Conservation (phyloP, 2,113 vertebrate genomes). For the Pionites leucogaster region DNA sequence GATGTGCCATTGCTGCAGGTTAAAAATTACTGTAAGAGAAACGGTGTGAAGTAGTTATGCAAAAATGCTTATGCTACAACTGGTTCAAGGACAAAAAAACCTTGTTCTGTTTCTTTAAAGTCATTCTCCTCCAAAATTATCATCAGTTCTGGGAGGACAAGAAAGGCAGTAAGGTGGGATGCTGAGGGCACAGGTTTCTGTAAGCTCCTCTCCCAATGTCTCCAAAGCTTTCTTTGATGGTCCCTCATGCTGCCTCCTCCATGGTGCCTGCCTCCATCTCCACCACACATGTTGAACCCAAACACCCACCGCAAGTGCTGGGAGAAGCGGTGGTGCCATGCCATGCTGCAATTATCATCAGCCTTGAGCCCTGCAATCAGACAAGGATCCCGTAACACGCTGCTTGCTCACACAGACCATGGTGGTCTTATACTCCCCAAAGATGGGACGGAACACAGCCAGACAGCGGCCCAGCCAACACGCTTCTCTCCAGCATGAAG, state of each 20-base stretch:
- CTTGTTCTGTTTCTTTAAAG: background rate
- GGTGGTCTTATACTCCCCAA: too few species aligned
- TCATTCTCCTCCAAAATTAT: background rate
- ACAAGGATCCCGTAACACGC: background rate
- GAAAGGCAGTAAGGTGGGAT: background rate
- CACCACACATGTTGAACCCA: background rate
- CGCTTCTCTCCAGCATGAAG: background rate
- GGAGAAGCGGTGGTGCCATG: too few species aligned
- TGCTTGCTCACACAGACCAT: background rate
- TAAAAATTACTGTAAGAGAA: background rate
- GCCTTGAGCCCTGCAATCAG: background rate
- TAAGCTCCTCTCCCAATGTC: background rate
- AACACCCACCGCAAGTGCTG: accelerated
- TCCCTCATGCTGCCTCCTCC: background rate
- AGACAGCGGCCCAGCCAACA: background rate
- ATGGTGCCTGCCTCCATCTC: background rate
- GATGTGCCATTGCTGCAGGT: background rate
- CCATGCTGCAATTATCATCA: background rate
- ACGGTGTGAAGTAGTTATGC: background rate
- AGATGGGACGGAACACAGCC: background rate
- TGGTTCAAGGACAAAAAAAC: background rate
- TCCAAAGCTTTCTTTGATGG: background rate
- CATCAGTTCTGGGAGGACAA: background rate
- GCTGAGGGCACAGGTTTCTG: background rate
- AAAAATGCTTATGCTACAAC: background rate